Base-by-base conservation (phyloP, 2,888 invertebrate species). In the Cremastinae sp. region DNA sequence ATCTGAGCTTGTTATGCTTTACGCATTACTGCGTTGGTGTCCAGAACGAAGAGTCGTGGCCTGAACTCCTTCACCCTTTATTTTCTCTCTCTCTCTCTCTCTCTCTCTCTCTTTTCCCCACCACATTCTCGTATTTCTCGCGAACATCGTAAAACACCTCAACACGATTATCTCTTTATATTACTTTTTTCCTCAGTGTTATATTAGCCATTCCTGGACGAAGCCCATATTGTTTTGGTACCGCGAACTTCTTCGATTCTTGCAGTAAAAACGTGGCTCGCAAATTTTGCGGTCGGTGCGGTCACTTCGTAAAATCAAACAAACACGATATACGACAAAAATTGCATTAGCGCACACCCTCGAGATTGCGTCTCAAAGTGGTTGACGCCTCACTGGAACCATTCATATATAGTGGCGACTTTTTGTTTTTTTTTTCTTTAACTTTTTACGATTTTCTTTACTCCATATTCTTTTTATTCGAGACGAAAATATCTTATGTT, bases 1-100 rank as follows among this genome's bases (percentile, higher is more conserved):
- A 79, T 76, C 56, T 64, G 73, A 18, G 54, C 43, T 58, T 68
- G 80, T 81, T 81, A 82, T 82, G 82, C 79, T 82, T 82, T 82
- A 82, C 80, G 75, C 79, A 80, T 78, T 79, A 78, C 80, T 75
- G 70, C 72, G 56, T 69, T 64, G 75, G 65, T 66, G 77, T 70
- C 72, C 74, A 71, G 65, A 66, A 71, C 74, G n/a, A 43, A 68
- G 64, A 64, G 41, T 61, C 12, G 28, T 5, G 28, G 2, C 28
- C 28, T 28, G 28, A n/a, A n/a, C n/a, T n/a, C 28, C 28, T 28
- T 28, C 2, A 5, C 5, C 28, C n/a, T n/a, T n/a, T 34, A 49
- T 49, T 43, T n/a, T 28, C n/a, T 47, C 8, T 47, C 22, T 16
- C 5, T 34, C n/a, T 51, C 22, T 1, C 5, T 53, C 28, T 53